Base-by-base conservation (phyloP, 2,888 invertebrate species). In the Hydriomena furcata region DNA sequence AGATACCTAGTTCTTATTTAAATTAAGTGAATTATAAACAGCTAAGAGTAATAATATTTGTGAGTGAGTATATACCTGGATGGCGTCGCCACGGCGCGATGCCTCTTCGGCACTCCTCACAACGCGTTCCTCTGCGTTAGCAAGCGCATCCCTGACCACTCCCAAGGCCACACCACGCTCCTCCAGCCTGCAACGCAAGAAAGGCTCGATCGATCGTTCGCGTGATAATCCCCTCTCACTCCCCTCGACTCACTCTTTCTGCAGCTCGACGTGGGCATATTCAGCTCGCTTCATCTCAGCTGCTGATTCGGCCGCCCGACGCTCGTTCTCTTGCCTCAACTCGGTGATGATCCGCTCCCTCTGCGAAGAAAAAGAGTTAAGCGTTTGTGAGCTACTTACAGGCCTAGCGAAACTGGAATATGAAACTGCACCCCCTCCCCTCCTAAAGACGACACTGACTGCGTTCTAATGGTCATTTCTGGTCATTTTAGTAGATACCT, bases 261-360 rank as follows among this genome's bases (percentile, higher is more conserved):
- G 47, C 68, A 71, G 68, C 60, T 63, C 17, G 58, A 56, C n/a
- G 64, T 6, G 67, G 64, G n/a, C 58, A 28, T 34, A 13, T 12
- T 34, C 12, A 7, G 11, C 5, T 6, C 60, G 61, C 7, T 35
- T 56, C 55, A 43, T 32, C 11, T 21, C 24, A 5, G 44, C 46
- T 6, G 36, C 71, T 1, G 61, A 48, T 7, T 55, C 48, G 3
- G 11, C n/a, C 58, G 61, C 30, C 5, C 53, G 44, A 0, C 53
- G 52, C 8, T 68, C 71, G 23, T 68, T 35, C 10, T 66, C 51
- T 3, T 30, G 36, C 51, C 27, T 65, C 44, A 71, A 11, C 13
- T 46, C 51, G 24, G 5, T 20, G 20, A 52, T 40, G 7, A 7
- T 11, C 6, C 32, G 47, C 12, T 52, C 45, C 13, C 10, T 42